Conservation (phyloP, 2,888 invertebrate species). For the Apodemia zela region DNA sequence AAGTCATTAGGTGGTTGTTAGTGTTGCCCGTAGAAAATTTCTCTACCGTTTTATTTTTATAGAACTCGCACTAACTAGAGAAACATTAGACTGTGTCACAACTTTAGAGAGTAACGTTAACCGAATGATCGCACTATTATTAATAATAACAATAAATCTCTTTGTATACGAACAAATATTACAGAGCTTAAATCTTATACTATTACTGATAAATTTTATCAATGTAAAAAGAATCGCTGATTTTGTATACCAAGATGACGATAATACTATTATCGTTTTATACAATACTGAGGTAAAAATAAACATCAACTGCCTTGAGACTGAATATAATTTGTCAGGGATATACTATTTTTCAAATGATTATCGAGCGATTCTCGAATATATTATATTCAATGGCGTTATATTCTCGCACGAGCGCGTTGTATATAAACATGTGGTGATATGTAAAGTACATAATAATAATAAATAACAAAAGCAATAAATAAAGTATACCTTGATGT, state of each 20-base stretch:
- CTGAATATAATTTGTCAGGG: slow-evolving; percentile 57
- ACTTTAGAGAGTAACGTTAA: slow-evolving; percentile 50
- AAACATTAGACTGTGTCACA: slow-evolving; percentile 55
- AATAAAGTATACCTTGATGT: slow-evolving; percentile 79
- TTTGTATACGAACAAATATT: slow-evolving; percentile 78
- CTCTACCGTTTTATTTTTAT: slow-evolving; percentile 47
- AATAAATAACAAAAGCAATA: slow-evolving; percentile 72
- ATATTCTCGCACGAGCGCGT: slow-evolving; percentile 39
- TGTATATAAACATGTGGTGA: slow-evolving; percentile 72
- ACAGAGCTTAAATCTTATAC: slow-evolving; percentile 65
- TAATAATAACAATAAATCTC: slow-evolving; percentile 51
- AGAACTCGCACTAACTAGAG: slow-evolving; percentile 68
- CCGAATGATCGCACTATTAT: slow-evolving; percentile 57
- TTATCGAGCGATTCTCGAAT: slow-evolving; percentile 40
- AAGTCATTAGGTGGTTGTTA: slow-evolving; percentile 70
- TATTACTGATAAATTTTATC: slow-evolving; percentile 51
- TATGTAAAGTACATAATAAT: slow-evolving; percentile 72
- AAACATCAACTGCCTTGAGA: slow-evolving; percentile 54
- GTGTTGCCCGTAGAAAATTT: slow-evolving; percentile 66
- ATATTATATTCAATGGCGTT: slow-evolving; percentile 62
- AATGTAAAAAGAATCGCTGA: slow-evolving; percentile 48
- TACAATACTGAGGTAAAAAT: slow-evolving; percentile 26
- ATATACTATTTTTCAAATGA: slow-evolving; percentile 46
- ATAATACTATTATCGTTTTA: slow-evolving; percentile 20
- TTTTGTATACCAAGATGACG: slow-evolving; percentile 24